Conservation (phyloP, 1,140 invertebrate genomes). For the Lycorma delicatula region DNA sequence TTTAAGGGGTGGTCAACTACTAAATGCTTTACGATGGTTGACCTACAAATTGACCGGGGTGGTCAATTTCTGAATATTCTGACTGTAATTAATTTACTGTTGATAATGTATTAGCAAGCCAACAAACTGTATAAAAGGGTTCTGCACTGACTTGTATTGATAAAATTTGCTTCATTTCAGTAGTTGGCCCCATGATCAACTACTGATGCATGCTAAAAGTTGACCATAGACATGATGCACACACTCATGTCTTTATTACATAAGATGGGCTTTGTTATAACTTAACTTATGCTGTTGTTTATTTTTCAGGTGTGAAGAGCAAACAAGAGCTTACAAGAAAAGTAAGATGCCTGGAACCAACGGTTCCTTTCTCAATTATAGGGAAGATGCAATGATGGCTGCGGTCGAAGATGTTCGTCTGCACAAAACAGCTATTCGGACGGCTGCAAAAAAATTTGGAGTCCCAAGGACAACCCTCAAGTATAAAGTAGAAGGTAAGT, state of each 20-base stretch:
- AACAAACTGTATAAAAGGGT: too few relatives aligned
- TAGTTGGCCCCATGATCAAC: conserved; percentile 8
- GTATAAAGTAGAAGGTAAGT: conserved; percentile 30
- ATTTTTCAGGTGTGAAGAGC: background rate
- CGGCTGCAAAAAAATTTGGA: conserved; percentile 28
- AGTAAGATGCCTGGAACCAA: conserved; percentile 7
- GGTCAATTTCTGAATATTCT: too few relatives aligned
- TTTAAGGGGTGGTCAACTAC: too few relatives aligned
- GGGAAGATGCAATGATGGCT: conserved; percentile 8
- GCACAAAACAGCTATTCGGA: conserved; percentile 14
- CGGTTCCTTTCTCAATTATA: conserved; percentile 4
- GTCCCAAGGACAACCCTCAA: conserved; percentile 32
- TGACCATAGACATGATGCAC: background rate
- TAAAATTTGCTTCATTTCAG: too few relatives aligned
- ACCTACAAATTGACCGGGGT: too few relatives aligned
- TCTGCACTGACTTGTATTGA: too few relatives aligned
- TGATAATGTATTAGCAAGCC: too few relatives aligned
- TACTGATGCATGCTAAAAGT: background rate
- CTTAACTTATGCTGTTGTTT: background rate
- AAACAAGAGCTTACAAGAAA: too few relatives aligned
- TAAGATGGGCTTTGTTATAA: background rate
- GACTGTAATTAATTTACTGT: too few relatives aligned
- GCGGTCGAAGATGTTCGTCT: conserved; percentile 9
- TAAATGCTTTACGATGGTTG: too few relatives aligned
- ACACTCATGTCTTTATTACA: background rate